A percentile compares a stretch with the other conserved stretches of the same genome.
Evolutionary conservation across 1,140 invertebrate species (phyloP).

Genomic region (Neodiprion virginianus): DNA sequence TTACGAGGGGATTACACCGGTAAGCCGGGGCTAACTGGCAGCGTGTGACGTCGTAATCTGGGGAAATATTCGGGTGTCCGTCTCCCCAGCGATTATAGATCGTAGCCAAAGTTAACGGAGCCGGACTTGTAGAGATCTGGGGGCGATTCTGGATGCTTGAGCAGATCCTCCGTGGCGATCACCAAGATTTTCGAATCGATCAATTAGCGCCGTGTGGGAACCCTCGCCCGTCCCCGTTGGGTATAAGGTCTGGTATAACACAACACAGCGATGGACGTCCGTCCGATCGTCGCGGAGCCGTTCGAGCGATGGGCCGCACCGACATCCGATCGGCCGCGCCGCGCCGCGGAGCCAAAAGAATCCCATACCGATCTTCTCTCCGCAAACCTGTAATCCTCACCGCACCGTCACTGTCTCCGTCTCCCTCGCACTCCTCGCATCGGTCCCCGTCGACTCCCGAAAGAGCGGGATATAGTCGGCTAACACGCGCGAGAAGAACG

Average conservation of each 20-base stretch:
- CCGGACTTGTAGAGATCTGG: constrained; percentile 28
- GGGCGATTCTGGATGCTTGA: constrained; percentile 33
- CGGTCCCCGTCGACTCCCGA: constrained; percentile 21
- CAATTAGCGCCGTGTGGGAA: constrained; percentile 64
- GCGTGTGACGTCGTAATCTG: constrained; percentile 60
- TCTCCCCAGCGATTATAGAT: constrained; percentile 21
- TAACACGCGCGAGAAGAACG: not conserved
- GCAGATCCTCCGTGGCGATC: constrained; percentile 51
- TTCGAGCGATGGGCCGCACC: not conserved
- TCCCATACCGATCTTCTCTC: constrained; percentile 55
- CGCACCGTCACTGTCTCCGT: constrained; percentile 22
- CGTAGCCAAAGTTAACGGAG: constrained; percentile 20
- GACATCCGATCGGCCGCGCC: constrained; percentile 44
- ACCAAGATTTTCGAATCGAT: constrained; percentile 62
- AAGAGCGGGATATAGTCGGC: not conserved
- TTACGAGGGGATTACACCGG: constrained; percentile 59
- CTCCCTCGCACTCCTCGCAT: constrained; percentile 25
- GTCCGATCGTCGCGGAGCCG: constrained; percentile 39
- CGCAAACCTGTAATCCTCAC: constrained; percentile 59
- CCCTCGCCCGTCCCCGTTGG: constrained; percentile 44
- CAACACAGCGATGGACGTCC: constrained; percentile 23
- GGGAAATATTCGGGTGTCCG: constrained; percentile 54
- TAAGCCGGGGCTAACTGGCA: constrained; percentile 55
- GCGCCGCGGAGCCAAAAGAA: constrained; percentile 26
- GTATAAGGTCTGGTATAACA: not conserved